These are phyloP conservation scores for Nothura maculosa DNA, from an alignment of 2,797 vertebrate species.

Conservation along the genomic window DNA sequence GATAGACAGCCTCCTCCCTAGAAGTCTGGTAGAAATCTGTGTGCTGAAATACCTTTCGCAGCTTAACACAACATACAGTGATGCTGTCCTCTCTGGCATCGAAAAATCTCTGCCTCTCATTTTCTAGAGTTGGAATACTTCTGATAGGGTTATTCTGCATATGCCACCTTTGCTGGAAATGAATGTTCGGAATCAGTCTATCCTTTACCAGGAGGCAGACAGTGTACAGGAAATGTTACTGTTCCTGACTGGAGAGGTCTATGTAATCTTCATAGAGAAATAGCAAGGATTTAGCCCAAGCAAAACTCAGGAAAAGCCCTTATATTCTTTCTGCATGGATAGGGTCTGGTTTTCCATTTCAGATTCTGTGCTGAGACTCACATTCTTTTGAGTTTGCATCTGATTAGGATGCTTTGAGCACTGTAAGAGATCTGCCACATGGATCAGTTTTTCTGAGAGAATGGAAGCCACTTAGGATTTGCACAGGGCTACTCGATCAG, in stretches of 20 bases:
- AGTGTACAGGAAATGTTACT: background rate
- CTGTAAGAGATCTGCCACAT: background rate
- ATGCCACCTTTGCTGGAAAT: background rate
- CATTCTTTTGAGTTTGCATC: background rate
- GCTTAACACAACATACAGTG: background rate
- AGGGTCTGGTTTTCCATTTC: background rate
- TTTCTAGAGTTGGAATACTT: background rate
- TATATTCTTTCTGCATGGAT: background rate
- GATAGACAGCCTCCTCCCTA: background rate
- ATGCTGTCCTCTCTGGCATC: background rate
- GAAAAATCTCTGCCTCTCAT: background rate
- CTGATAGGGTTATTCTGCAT: too few species aligned
- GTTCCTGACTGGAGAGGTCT: background rate
- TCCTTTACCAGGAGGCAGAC: background rate
- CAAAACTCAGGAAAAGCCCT: background rate
- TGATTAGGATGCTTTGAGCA: accelerated
- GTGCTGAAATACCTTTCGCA: background rate
- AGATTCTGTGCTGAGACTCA: background rate
- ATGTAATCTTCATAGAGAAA: background rate
- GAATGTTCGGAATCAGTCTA: background rate
- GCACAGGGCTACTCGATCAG: background rate
- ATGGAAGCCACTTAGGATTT: background rate
- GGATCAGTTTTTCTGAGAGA: background rate
- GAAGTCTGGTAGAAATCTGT: background rate
- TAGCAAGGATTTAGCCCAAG: background rate